Evolutionary conservation across 2,888 invertebrate species (phyloP).

Genomic region (Frankliniella intonsa): DNA sequence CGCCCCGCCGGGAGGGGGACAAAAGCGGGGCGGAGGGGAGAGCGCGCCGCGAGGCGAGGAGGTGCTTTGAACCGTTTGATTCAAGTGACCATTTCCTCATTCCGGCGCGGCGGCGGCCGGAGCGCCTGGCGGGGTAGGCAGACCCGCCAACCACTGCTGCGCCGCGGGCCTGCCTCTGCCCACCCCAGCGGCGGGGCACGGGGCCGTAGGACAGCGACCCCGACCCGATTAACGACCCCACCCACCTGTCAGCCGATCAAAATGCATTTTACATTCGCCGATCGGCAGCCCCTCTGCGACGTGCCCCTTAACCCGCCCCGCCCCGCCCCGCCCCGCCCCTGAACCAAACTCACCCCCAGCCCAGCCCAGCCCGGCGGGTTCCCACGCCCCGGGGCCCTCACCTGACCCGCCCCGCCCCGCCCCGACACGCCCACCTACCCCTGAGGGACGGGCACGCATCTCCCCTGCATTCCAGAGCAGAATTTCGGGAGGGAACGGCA

Average conservation of each 20-base stretch:
- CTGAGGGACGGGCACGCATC: background rate
- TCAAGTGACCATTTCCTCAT: constrained; percentile 11
- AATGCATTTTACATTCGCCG: no score
- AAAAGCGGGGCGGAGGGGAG: background rate
- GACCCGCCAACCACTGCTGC: background rate
- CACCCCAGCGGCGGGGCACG: background rate
- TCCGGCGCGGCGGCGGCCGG: background rate
- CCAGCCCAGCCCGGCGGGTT: background rate
- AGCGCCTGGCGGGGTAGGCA: background rate
- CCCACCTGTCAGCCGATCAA: background rate
- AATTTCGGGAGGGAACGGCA: no score
- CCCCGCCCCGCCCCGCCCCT: no score
- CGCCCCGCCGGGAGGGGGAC: no score
- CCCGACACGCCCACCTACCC: background rate
- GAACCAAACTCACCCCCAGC: no score
- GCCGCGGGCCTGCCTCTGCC: background rate
- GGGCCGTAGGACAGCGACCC: background rate
- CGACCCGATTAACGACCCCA: background rate
- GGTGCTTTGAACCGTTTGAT: constrained; percentile 1
- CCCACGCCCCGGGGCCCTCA: background rate
- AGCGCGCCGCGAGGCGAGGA: background rate
- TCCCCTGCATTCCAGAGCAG: background rate
- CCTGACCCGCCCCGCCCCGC: background rate
- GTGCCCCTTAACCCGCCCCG: no score
- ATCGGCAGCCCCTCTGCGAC: no score